Percentiles rank a stretch among this genome's conserved stretches.
Conservation (phyloP, 2,113 vertebrate genomes). For the Etheostoma spectabile region DNA sequence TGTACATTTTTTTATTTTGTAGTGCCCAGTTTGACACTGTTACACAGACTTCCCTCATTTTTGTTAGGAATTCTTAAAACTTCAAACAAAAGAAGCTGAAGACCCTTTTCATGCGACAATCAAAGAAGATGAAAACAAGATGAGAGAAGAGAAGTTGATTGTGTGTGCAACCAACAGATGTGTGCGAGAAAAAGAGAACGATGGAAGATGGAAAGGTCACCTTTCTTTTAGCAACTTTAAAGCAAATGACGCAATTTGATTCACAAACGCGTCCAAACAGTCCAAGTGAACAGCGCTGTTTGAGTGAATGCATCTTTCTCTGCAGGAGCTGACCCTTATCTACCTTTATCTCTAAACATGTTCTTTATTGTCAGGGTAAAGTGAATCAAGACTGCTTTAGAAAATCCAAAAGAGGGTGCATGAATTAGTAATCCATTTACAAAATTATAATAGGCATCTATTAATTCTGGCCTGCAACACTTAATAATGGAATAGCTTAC, state of each 20-base stretch:
- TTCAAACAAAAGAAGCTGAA: slow-evolving; percentile 2
- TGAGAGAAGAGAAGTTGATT: not conserved
- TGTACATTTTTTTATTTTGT: not conserved
- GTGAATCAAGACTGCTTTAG: slow-evolving; percentile 17
- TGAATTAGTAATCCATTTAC: slow-evolving; percentile 28
- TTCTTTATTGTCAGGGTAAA: slow-evolving; percentile 38
- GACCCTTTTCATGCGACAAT: not conserved
- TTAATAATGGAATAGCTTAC: not conserved
- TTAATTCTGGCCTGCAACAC: not conserved
- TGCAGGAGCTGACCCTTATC: not conserved
- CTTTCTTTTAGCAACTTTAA: not conserved
- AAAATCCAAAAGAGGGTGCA: slow-evolving; percentile 6
- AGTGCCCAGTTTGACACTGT: not conserved
- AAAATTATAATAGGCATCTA: slow-evolving; percentile 9
- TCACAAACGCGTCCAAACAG: not conserved
- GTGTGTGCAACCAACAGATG: not conserved
- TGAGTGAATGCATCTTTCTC: not conserved
- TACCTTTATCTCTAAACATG: slow-evolving; percentile 1
- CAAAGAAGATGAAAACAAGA: slow-evolving; percentile 1
- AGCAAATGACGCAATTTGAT: not conserved
- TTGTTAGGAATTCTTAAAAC: not conserved
- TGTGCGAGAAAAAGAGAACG: not conserved
- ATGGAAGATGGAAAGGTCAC: not conserved
- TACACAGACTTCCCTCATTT: not conserved
- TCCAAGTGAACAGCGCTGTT: not conserved